Percentiles rank a stretch among this genome's conserved stretches.
These are phyloP conservation scores for Corapipo altera DNA, from an alignment of 2,113 vertebrate species.

Conservation along the genomic window DNA sequence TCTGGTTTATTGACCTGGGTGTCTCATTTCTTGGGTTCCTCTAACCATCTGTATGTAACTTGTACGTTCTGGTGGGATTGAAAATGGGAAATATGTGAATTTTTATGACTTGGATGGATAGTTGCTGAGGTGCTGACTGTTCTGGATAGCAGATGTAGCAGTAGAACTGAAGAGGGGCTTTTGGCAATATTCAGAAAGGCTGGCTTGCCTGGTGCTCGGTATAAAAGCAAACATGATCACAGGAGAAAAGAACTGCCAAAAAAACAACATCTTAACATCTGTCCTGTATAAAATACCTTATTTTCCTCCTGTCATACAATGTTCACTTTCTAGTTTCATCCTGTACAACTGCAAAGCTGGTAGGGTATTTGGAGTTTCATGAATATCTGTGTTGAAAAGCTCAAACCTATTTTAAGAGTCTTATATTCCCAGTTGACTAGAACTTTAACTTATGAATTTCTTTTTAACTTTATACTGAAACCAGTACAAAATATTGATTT, in stretches of 20 bases:
- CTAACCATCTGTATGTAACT: slow-evolving; percentile 30
- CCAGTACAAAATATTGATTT: neutral
- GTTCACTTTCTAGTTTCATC: neutral
- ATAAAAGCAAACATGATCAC: neutral
- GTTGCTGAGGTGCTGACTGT: neutral
- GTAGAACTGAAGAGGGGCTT: neutral
- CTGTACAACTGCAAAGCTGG: neutral
- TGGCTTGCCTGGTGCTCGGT: neutral
- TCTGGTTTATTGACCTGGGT: slow-evolving; percentile 15
- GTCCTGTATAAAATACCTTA: slow-evolving; percentile 29
- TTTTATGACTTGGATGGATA: neutral
- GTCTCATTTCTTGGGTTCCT: slow-evolving; percentile 39
- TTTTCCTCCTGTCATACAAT: neutral
- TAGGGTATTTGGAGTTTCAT: neutral
- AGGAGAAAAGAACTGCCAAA: neutral
- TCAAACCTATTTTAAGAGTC: neutral
- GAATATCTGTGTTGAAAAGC: neutral
- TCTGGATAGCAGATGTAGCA: slow-evolving; percentile 58
- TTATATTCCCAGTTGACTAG: neutral
- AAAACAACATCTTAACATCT: slow-evolving; percentile 25
- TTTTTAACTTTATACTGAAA: neutral
- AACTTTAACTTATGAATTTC: neutral
- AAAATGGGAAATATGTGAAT: slow-evolving; percentile 29
- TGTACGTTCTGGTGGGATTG: neutral
- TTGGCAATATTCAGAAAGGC: neutral